Base-by-base conservation (phyloP, 2,113 vertebrate genomes). In the Anguilla rostrata region DNA sequence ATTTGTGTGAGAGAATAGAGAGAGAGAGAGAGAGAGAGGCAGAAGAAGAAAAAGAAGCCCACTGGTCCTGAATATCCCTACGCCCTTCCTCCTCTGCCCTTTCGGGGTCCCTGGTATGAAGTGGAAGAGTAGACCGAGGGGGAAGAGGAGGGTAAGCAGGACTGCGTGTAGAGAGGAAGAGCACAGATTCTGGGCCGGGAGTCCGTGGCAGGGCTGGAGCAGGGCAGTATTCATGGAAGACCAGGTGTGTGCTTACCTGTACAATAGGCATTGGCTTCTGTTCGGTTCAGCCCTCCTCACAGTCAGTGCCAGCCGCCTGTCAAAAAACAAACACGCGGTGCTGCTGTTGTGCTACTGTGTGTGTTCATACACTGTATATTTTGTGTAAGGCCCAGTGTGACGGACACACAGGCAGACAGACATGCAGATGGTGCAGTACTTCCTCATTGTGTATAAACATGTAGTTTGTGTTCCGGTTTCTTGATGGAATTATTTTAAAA, bases 331-430 rank as follows among this genome's bases (percentile, higher is more conserved):
- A 3, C 60, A 26, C 3, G 60, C 3, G 22, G 22, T n/a, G 2
- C n/a, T 5, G 20, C 71, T 12, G 26, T 34, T 75, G 71, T 75
- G 71, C 12, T 34, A 88, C 78, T 88, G 78, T 90, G 40, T 87
- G 57, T 83, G 29, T 91, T 12, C 88, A 71, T 87, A 43, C n/a
- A 57, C 39, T 79, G 53, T 57, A 53, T 75, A 75, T 75, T n/a
- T 75, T 75, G 71, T 75, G 71, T 7, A 29, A 9, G 11, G 71
- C n/a, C n/a, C 26, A 75, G 71, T 75, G 71, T 2, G 20, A 26
- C 22, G 3, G 60, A 66, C 60, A 34, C 5, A 46, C 43, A 46
- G 43, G 8, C 43, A 2, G 71, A 75, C 71, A 75, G 26, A 75
- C n/a, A 34, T 4, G 9, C n/a, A 14, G 71, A 75, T 75, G 71